These are phyloP conservation scores for Reinhardtius hippoglossoides DNA, from an alignment of 2,113 vertebrate genomes.

Conservation along the genomic window DNA sequence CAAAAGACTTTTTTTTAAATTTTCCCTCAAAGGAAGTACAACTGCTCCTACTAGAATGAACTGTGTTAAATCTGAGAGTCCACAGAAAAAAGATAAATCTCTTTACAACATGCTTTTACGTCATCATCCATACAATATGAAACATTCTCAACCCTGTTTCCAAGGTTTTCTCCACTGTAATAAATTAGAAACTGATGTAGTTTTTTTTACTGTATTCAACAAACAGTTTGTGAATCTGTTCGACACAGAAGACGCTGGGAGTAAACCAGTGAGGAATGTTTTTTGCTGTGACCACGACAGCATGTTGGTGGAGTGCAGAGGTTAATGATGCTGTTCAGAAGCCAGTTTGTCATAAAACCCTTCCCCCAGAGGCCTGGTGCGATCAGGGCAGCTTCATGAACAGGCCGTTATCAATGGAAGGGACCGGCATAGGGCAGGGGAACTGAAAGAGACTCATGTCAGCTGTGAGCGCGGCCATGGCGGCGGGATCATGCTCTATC, in stretches of 20 bases:
- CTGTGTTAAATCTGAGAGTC: constrained; percentile 51
- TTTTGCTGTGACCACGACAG: constrained; percentile 32
- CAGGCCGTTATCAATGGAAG: constrained; percentile 91
- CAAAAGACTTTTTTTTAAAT: constrained; percentile 60
- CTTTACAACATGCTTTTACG: constrained; percentile 80
- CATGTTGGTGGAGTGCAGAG: constrained; percentile 6
- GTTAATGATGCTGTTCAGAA: constrained; percentile 21
- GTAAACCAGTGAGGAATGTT: constrained; percentile 54
- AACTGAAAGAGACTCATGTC: constrained; percentile 96
- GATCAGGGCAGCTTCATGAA: constrained; percentile 85
- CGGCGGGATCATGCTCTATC: constrained; percentile 96
- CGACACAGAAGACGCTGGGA: constrained; percentile 22
- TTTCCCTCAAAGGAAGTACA: constrained; percentile 53
- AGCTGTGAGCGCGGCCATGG: constrained; percentile 94
- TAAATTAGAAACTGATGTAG: constrained; percentile 68
- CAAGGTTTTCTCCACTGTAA: constrained; percentile 64
- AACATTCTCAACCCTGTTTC: constrained; percentile 75
- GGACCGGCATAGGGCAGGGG: constrained; percentile 89
- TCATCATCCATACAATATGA: constrained; percentile 60
- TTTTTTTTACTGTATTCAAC: constrained; percentile 52
- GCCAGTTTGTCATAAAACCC: not conserved
- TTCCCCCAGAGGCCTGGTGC: not conserved
- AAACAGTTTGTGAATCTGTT: constrained; percentile 52
- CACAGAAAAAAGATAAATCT: constrained; percentile 71
- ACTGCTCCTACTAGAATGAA: constrained; percentile 61